phyloP scores from a whole-genome alignment of 2,797 vertebrate species.

The Momotus momota region DNA sequence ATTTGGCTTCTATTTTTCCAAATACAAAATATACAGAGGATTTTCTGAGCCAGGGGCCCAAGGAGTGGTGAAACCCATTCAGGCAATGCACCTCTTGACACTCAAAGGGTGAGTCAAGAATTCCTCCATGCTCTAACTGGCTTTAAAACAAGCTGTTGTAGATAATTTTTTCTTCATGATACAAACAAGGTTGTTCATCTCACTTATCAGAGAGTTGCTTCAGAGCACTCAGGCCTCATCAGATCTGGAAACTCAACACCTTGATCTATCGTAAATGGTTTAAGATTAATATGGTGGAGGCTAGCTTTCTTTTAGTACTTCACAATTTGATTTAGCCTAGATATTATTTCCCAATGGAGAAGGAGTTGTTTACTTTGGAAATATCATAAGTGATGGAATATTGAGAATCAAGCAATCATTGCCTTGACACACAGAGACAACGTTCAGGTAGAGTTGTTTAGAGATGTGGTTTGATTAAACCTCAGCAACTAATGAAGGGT shows the following conservation, averaged over 20 bases:
- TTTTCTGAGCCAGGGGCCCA: not conserved
- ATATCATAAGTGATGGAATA: slow-evolving; percentile 52
- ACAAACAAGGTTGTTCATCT: not conserved
- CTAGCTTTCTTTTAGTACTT: slow-evolving; percentile 38
- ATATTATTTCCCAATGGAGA: slow-evolving; percentile 69
- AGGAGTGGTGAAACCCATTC: not conserved
- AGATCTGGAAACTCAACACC: slow-evolving; percentile 14
- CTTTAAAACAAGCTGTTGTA: not conserved
- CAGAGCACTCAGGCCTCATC: slow-evolving; percentile 8
- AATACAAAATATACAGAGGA: not conserved
- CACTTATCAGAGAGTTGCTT: not conserved
- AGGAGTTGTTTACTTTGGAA: slow-evolving; percentile 61
- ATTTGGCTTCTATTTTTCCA: not conserved
- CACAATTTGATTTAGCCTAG: slow-evolving; percentile 54
- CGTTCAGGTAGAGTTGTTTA: not conserved
- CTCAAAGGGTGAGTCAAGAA: not conserved
- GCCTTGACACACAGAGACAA: not conserved
- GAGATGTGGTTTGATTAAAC: slow-evolving; percentile 21
- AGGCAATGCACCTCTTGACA: not conserved
- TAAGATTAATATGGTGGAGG: slow-evolving; percentile 35
- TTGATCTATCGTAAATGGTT: slow-evolving; percentile 60
- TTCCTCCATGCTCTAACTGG: not conserved
- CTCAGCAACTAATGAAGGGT: not conserved
- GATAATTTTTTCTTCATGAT: not conserved
- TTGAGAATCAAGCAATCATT: slow-evolving; percentile 52